Percentiles rank a stretch among this genome's conserved stretches.
Conservation (phyloP, 2,113 vertebrate species). For the Cariama cristata region DNA sequence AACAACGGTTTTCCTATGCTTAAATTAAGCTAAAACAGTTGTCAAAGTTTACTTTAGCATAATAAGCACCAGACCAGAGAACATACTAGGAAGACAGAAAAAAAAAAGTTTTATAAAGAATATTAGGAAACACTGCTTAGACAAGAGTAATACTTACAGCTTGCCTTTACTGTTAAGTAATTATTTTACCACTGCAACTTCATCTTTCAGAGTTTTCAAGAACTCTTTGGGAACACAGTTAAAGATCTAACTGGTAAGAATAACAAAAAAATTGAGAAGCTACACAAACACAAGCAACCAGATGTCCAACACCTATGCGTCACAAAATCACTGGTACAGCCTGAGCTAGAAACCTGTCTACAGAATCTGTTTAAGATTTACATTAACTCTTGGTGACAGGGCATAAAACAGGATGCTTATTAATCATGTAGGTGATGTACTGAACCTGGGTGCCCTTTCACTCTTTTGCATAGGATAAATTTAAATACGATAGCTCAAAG, state of each 20-base stretch:
- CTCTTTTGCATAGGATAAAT: neutral
- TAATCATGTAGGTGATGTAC: fast-evolving
- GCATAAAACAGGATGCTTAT: neutral
- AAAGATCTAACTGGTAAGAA: neutral
- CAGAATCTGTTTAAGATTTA: neutral
- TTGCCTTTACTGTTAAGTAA: neutral
- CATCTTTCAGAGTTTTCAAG: neutral
- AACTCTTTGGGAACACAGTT: neutral
- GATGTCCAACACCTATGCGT: neutral
- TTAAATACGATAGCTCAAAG: neutral
- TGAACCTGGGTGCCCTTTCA: neutral
- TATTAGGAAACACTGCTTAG: neutral
- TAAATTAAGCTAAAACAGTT: neutral
- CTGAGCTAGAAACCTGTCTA: neutral
- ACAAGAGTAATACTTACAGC: neutral
- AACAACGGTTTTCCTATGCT: neutral
- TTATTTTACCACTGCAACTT: neutral
- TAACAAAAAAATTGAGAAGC: neutral
- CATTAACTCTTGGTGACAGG: neutral
- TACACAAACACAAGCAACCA: neutral
- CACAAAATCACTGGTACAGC: neutral
- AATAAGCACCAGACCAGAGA: neutral
- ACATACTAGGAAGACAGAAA: neutral
- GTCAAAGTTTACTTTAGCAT: neutral
- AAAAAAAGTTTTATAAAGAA: neutral